These are phyloP conservation scores for Caenorhabditis doughertyi DNA, from an alignment of 2,888 invertebrate species.

Conservation along the genomic window DNA sequence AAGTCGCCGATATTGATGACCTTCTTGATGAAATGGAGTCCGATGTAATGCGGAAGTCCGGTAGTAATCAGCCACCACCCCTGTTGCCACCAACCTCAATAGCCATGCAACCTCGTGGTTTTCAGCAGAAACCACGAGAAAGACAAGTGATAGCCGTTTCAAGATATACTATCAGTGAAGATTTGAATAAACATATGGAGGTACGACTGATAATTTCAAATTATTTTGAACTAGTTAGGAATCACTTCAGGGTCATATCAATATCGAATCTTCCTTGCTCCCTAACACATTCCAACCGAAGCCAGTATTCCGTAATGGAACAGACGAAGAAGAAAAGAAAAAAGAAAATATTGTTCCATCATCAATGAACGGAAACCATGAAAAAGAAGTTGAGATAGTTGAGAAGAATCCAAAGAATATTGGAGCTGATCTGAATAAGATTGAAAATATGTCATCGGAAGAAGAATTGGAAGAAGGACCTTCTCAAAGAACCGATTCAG, in stretches of 20 bases:
- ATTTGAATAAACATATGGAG: slow-evolving; percentile 43
- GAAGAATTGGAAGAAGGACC: not conserved
- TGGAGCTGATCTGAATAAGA: too few relatives aligned
- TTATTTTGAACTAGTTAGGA: not conserved
- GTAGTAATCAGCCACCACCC: slow-evolving; percentile 18
- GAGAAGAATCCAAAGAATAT: not conserved
- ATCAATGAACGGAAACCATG: not conserved
- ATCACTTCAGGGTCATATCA: slow-evolving; percentile 41
- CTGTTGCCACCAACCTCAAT: slow-evolving; percentile 30
- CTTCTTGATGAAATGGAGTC: slow-evolving; percentile 72
- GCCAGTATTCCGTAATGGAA: not conserved
- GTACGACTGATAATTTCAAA: slow-evolving; percentile 12
- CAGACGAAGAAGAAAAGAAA: not conserved
- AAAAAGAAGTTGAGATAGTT: not conserved
- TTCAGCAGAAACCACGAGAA: not conserved
- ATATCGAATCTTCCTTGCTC: slow-evolving; percentile 29
- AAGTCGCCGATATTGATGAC: slow-evolving; percentile 70
- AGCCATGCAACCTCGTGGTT: slow-evolving; percentile 38
- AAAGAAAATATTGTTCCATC: not conserved
- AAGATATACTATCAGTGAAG: slow-evolving; percentile 4
- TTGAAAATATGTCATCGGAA: not conserved
- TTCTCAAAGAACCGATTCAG: not conserved
- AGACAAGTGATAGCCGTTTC: slow-evolving; percentile 12
- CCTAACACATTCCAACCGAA: slow-evolving; percentile 51
- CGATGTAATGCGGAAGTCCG: slow-evolving; percentile 24